phyloP scores from a whole-genome alignment of 2,797 vertebrate genomes.

The Falco naumanni region DNA sequence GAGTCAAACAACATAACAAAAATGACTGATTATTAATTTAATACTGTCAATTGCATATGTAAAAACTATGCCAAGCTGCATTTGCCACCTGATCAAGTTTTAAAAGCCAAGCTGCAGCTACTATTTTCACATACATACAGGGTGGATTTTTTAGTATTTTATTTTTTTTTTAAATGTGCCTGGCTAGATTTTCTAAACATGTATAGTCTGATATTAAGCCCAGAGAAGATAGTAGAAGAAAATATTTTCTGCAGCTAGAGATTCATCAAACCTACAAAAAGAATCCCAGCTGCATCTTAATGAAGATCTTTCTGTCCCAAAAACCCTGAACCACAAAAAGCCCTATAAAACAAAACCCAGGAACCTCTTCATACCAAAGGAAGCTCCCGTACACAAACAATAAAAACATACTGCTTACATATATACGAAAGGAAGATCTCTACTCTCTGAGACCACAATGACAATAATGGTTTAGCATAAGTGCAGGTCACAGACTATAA shows the following conservation, averaged over 20 bases:
- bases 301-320: background rate
- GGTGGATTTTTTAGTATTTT: background rate
- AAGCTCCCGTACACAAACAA: background rate
- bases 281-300: background rate
- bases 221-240: background rate
- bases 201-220: background rate
- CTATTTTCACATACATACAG: background rate
- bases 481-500: background rate
- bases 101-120: background rate
- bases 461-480: background rate
- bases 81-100: background rate
- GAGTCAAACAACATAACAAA: background rate
- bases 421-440: background rate
- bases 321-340: background rate
- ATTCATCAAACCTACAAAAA: background rate
- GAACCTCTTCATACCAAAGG: background rate
- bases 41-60: background rate
- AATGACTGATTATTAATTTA: background rate
- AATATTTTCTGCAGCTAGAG: background rate
- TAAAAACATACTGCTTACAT: background rate
- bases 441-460: background rate
- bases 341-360: rapidly evolving
- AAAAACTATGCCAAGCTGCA: background rate
- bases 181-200: background rate
- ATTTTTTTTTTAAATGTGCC: background rate